Conservation (phyloP, 2,888 invertebrate genomes). For the Dysmachus trigonus region DNA sequence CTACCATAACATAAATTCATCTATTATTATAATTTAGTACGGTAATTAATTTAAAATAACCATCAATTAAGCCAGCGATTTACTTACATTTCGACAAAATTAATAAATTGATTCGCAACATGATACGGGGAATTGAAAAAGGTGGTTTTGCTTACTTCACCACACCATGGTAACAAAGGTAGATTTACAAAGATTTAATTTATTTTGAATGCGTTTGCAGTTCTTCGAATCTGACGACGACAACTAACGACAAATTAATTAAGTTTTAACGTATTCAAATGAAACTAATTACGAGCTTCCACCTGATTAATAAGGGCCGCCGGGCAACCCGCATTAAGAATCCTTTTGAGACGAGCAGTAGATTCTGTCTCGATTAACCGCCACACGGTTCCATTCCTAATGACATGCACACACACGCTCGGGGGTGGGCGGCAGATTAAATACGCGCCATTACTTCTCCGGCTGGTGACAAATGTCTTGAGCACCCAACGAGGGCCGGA, state of each 20-base stretch:
- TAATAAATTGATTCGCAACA: too few species aligned
- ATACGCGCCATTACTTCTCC: slow-evolving; percentile 4
- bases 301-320: slow-evolving; percentile 15
- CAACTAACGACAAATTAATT: neutral
- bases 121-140: too few species aligned
- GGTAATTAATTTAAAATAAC: too few species aligned
- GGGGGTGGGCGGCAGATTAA: neutral
- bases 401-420: slow-evolving; percentile 2
- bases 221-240: neutral
- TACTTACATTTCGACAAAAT: too few species aligned
- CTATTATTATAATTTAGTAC: too few species aligned
- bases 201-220: neutral
- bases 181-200: too few species aligned
- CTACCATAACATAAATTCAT: too few species aligned
- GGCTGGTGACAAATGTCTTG: slow-evolving; percentile 16
- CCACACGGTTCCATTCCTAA: neutral
- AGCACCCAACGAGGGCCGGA: neutral
- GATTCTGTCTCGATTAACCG: neutral
- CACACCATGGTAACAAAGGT: too few species aligned
- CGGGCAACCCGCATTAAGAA: neutral
- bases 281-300: slow-evolving; percentile 16
- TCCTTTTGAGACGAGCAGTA: neutral
- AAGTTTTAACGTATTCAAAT: slow-evolving; percentile 20
- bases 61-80: too few species aligned
- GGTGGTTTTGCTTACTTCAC: too few species aligned